Evolutionary conservation across 2,888 invertebrate genomes (phyloP), one percentile per base, ranked within the genome.

Genomic region (Athrips mouffetella): DNA sequence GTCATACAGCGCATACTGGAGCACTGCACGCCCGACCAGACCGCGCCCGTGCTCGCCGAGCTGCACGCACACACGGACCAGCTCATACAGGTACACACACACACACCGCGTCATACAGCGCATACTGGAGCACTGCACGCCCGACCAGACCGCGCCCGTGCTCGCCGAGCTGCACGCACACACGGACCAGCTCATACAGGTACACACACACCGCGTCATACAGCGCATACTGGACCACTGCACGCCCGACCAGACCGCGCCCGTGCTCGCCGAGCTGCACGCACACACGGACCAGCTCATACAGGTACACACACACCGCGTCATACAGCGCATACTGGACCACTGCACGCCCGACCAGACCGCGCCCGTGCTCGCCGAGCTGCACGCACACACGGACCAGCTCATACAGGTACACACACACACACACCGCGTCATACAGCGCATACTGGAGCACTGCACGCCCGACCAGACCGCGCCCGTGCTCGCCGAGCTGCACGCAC

Each of bases 371-470:
- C 90, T 99, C 55, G 94, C 94, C 58, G 98, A 99, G 82, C 91
- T 99, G 57, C 98, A 99, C 79, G 93, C 95, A 63, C 95, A 98
- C 74, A 97, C 97, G 18, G 98, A 98, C 81, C 95, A 97, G 76
- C 91, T 98, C 59, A 96, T 97, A 76, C 96, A 96, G 83, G 97
- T 78, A 96, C 85, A 2, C 8, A n/a, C n/a, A n/a, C n/a, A n/a
- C n/a, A n/a, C n/a, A n/a, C n/a, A n/a, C n/a, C n/a, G n/a, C n/a
- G n/a, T n/a, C n/a, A n/a, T n/a, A n/a, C 99, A 99, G 84, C 96
- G 99, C 74, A 98, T 99, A 73, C 90, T 99, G 57, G 99, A 99
- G 84, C 98, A 99, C 84, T 99, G 99, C 91, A 97, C 96, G 55
- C 91, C 94, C 47, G 98, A 98, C 68, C 93, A 93, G 82, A 91